Evolutionary conservation across 2,888 invertebrate genomes (phyloP).

Genomic region (Diaphora mendica): DNA sequence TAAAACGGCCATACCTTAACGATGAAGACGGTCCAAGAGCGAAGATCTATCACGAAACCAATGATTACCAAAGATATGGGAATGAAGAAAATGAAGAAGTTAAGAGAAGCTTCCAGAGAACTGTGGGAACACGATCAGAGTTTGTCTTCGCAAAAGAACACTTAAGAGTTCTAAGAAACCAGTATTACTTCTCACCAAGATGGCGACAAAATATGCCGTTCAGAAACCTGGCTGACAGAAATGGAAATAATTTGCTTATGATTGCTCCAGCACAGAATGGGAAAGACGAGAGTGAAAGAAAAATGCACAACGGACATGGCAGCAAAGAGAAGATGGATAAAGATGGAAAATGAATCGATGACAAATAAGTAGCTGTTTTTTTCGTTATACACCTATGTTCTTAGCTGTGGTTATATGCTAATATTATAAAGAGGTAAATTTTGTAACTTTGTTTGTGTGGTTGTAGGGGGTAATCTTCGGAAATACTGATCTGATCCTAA

Average conservation of each 20-base stretch:
- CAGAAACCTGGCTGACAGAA: constrained; percentile 83
- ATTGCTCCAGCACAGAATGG: constrained; percentile 85
- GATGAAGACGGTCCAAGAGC: constrained; percentile 69
- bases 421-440: no score
- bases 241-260: constrained; percentile 89
- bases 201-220: constrained; percentile 82
- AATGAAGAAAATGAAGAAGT: constrained; percentile 80
- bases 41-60: constrained; percentile 61
- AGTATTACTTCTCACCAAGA: constrained; percentile 74
- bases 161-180: constrained; percentile 70
- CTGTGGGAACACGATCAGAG: constrained; percentile 60
- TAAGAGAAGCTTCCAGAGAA: constrained; percentile 59
- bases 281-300: constrained; percentile 62
- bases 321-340: constrained; percentile 53
- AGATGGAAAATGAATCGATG: constrained; percentile 43
- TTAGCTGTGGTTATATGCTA: not conserved
- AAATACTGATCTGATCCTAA: no score
- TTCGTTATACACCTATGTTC: not conserved
- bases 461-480: no score
- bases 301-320: constrained; percentile 43
- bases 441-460: no score
- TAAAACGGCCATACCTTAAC: constrained; percentile 70
- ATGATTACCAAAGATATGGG: constrained; percentile 65
- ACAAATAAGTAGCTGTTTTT: not conserved
- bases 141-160: constrained; percentile 76